phyloP scores from a whole-genome alignment of 2,888 invertebrate genomes.

The Alentia gelatinosa region DNA sequence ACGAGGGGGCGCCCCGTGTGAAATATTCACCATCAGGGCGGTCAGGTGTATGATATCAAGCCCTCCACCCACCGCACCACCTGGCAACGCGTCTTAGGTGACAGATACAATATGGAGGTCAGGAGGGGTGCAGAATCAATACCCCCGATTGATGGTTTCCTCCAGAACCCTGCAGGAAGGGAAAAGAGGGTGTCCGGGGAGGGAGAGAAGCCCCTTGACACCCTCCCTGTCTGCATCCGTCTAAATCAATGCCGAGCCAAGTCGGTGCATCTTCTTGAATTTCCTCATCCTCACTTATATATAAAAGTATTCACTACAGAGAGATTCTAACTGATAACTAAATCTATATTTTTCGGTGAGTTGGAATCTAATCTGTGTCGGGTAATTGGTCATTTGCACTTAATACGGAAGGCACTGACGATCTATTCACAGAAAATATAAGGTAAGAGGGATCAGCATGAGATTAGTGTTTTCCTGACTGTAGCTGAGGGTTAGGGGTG shows the following conservation, averaged over 20 bases:
- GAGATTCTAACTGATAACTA: too few relatives aligned
- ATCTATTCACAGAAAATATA: too few relatives aligned
- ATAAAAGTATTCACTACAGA: too few relatives aligned
- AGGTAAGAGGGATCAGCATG: too few relatives aligned
- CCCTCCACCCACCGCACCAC: background rate
- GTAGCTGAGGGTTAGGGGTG: too few relatives aligned
- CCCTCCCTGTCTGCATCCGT: background rate
- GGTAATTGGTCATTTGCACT: too few relatives aligned
- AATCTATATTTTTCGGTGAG: too few relatives aligned
- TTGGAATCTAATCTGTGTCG: too few relatives aligned
- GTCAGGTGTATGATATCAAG: background rate
- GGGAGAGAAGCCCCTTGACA: background rate
- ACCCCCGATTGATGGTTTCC: background rate
- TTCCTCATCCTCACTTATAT: too few relatives aligned
- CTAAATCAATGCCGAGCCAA: background rate
- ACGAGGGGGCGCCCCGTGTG: background rate
- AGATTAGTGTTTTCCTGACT: too few relatives aligned
- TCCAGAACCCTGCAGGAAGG: background rate
- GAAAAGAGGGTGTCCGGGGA: background rate
- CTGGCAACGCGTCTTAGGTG: background rate
- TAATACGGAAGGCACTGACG: too few relatives aligned
- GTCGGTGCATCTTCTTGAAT: background rate
- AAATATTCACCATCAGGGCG: slow-evolving; percentile 18
- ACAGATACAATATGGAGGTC: slow-evolving; percentile 35
- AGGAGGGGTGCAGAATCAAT: background rate